A percentile compares a stretch with the other conserved stretches of the same genome.
phyloP scores from a whole-genome alignment of 2,888 invertebrate genomes.

The Drosophila mayaguana region DNA sequence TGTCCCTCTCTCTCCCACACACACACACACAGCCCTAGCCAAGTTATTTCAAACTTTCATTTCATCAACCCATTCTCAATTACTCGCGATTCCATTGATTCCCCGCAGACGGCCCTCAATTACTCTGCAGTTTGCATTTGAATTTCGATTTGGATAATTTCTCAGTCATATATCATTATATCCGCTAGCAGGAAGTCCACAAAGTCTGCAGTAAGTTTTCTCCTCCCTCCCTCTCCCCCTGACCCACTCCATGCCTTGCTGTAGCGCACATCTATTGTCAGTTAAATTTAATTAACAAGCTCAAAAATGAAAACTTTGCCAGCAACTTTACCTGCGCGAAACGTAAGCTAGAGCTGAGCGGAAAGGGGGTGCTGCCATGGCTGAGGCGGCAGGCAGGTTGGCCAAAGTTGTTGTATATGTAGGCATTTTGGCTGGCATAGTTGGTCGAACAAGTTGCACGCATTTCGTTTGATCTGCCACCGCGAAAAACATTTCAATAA shows the following conservation, averaged over 20 bases:
- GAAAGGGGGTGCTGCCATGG: too few relatives aligned
- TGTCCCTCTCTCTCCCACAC: background rate
- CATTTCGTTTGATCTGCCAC: slow-evolving; percentile 60
- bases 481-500: slow-evolving; percentile 52
- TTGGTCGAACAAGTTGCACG: slow-evolving; percentile 50
- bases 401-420: slow-evolving; percentile 28
- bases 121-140: background rate
- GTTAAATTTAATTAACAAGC: slow-evolving; percentile 52
- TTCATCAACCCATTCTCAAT: background rate
- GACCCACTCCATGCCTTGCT: background rate
- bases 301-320: slow-evolving; percentile 35
- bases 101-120: background rate
- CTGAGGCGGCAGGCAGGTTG: background rate
- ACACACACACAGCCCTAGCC: background rate
- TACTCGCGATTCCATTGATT: background rate
- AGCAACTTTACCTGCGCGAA: slow-evolving; percentile 33
- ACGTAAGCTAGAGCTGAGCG: background rate
- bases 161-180: slow-evolving; percentile 8
- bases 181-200: background rate
- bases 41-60: background rate
- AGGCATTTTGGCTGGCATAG: slow-evolving; percentile 46
- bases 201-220: background rate
- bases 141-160: slow-evolving; percentile 5
- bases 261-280: slow-evolving; percentile 5
- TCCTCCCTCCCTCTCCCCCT: background rate